Conservation (phyloP, 2,113 vertebrate species). For the Mus spicilegus region DNA sequence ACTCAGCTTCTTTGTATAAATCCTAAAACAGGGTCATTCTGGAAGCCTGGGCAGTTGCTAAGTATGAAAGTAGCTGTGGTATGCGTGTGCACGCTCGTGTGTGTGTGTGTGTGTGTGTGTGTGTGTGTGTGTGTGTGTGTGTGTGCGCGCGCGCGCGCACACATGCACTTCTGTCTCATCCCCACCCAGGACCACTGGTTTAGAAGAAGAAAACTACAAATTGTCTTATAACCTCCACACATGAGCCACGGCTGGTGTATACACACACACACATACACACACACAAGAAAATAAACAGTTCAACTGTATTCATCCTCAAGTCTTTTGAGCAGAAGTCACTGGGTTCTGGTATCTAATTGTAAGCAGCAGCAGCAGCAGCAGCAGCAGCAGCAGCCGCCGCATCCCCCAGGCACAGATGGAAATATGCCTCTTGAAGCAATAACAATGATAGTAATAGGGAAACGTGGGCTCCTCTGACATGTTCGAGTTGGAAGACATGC, state of each 20-base stretch:
- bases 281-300: neutral
- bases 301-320: neutral
- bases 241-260: neutral
- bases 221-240: neutral
- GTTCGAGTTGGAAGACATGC: neutral
- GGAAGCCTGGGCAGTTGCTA: neutral
- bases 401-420: neutral
- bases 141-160: too few species aligned
- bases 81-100: too few species aligned
- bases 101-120: too few species aligned
- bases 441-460: neutral
- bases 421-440: neutral
- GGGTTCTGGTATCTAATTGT: neutral
- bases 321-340: neutral
- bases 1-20: neutral
- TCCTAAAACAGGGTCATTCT: neutral
- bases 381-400: neutral
- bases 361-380: neutral
- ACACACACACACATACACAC: neutral
- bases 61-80: rapidly evolving
- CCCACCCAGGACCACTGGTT: neutral
- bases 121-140: too few species aligned
- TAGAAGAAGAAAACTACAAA: neutral
- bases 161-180: neutral
- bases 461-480: neutral